Conservation (phyloP, 2,888 invertebrate species). For the Heliconius aoede region DNA sequence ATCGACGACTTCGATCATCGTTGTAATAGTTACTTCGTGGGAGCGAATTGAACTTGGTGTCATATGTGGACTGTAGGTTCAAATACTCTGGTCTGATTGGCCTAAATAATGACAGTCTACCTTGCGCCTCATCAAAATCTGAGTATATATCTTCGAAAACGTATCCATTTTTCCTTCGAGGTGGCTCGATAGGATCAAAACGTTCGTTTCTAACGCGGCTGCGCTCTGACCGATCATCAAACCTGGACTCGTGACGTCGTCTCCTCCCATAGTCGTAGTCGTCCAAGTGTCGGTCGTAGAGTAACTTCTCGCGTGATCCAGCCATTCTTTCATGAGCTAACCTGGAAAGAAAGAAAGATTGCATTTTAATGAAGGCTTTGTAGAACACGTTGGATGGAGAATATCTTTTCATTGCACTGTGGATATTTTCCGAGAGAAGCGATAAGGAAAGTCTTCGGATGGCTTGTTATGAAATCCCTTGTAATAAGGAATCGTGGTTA, state of each 20-base stretch:
- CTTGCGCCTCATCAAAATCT: slow-evolving; percentile 79
- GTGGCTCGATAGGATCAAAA: slow-evolving; percentile 59
- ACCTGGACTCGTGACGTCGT: slow-evolving; percentile 57
- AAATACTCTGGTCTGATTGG: slow-evolving; percentile 80
- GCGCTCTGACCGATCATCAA: slow-evolving; percentile 44
- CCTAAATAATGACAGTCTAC: slow-evolving; percentile 74
- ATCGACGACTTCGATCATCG: slow-evolving; percentile 64
- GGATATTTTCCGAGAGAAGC: slow-evolving; percentile 23
- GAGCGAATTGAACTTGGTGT: slow-evolving; percentile 74
- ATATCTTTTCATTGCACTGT: slow-evolving; percentile 41
- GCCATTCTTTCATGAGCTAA: slow-evolving; percentile 70
- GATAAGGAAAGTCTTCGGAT: slow-evolving; percentile 15
- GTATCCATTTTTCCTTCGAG: slow-evolving; percentile 74
- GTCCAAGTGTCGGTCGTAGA: slow-evolving; percentile 70
- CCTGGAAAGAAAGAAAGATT: slow-evolving; percentile 65
- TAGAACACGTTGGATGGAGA: slow-evolving; percentile 39
- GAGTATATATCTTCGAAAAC: slow-evolving; percentile 81
- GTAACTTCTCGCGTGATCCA: slow-evolving; percentile 74
- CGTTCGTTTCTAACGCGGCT: slow-evolving; percentile 49
- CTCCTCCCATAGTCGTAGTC: slow-evolving; percentile 64
- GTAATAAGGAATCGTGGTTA: neutral
- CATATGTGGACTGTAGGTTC: slow-evolving; percentile 72
- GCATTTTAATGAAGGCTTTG: slow-evolving; percentile 55
- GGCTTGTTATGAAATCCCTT: neutral
- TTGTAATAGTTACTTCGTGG: slow-evolving; percentile 74